Evolutionary conservation across 2,113 vertebrate genomes (phyloP).

Genomic region (Lepus americanus): DNA sequence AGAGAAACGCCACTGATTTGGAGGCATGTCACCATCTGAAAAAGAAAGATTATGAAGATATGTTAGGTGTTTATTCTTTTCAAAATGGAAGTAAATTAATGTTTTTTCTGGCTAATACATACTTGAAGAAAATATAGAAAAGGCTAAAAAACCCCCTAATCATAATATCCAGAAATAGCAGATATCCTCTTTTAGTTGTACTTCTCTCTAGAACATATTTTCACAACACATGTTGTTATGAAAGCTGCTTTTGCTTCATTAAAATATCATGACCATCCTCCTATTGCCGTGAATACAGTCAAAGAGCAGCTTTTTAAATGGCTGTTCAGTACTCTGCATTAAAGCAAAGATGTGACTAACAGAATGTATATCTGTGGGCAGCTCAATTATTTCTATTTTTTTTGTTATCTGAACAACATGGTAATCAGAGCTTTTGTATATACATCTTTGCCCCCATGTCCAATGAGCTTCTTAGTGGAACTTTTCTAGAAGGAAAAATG

Average conservation of each 20-base stretch:
- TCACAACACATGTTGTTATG: not conserved
- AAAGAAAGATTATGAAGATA: conserved; percentile 64
- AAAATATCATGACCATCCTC: conserved; percentile 26
- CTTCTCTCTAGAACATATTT: conserved; percentile 35
- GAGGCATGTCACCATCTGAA: conserved; percentile 79
- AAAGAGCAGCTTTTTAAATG: not conserved
- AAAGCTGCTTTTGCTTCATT: not conserved
- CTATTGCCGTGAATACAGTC: not conserved
- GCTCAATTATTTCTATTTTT: not conserved
- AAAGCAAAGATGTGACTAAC: not conserved
- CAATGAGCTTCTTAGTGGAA: not conserved
- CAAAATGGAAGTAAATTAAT: conserved; percentile 29
- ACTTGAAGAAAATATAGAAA: conserved; percentile 29
- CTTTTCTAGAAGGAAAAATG: conserved; percentile 16
- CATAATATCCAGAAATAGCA: conserved; percentile 26
- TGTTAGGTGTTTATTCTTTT: conserved; percentile 20
- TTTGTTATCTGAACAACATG: not conserved
- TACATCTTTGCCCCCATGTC: not conserved
- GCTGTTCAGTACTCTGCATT: not conserved
- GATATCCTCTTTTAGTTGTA: not conserved
- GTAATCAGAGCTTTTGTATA: not conserved
- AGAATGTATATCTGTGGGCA: not conserved
- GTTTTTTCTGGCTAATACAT: not conserved
- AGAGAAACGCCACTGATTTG: conserved; percentile 86
- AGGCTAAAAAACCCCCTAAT: not conserved